Conservation (phyloP, 2,113 vertebrate genomes). For the Tyto alba region DNA sequence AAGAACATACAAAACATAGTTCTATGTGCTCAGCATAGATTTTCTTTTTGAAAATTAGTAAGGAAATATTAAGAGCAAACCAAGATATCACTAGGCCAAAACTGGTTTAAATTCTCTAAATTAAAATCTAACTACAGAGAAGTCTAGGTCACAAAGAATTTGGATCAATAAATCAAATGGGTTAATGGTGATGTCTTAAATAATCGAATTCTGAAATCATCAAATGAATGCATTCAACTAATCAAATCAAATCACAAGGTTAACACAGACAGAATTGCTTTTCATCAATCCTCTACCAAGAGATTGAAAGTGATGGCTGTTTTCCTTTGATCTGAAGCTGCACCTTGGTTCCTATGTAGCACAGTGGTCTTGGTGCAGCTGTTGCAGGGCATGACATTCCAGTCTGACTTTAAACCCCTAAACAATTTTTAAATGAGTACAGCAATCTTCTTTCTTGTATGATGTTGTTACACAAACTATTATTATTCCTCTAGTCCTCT, state of each 20-base stretch:
- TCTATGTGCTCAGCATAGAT: neutral
- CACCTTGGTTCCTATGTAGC: neutral
- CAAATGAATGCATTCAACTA: neutral
- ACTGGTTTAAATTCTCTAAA: neutral
- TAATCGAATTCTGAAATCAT: conserved; percentile 14
- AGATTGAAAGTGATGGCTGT: neutral
- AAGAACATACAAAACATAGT: neutral
- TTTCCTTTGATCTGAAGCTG: neutral
- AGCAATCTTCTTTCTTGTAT: neutral
- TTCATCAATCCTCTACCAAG: conserved; percentile 7
- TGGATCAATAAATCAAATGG: neutral
- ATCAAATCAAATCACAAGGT: conserved; percentile 9
- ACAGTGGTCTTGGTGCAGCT: neutral
- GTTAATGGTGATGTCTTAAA: neutral
- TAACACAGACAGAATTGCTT: conserved; percentile 8
- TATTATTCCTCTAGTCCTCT: neutral
- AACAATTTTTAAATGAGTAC: neutral
- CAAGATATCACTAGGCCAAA: neutral
- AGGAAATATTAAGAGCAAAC: neutral
- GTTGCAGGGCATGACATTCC: neutral
- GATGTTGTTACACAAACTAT: neutral
- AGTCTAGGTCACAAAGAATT: neutral
- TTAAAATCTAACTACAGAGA: neutral
- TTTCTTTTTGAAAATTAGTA: neutral
- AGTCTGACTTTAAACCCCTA: neutral